A percentile compares a stretch with the other conserved stretches of the same genome.
phyloP scores from a whole-genome alignment of 2,888 invertebrate species.

The Drosophila yooni region DNA sequence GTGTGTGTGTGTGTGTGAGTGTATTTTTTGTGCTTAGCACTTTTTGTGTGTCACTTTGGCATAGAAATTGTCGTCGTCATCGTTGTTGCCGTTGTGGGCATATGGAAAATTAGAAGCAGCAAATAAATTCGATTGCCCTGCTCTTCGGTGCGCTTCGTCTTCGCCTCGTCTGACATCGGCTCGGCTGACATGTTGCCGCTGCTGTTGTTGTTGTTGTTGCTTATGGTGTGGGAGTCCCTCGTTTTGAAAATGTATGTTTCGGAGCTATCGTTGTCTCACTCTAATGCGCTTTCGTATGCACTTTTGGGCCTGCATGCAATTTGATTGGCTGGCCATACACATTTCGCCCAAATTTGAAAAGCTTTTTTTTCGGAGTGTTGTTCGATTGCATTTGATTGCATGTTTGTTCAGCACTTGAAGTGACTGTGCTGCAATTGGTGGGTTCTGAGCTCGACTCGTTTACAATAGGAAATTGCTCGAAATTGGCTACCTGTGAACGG shows the following conservation, averaged over 20 bases:
- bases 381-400: conserved; percentile 81
- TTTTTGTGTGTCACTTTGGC: conserved; percentile 79
- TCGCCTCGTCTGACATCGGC: conserved; percentile 31
- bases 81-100: conserved; percentile 48
- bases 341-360: conserved; percentile 76
- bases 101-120: conserved; percentile 72
- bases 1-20: conserved; percentile 30
- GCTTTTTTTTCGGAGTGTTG: conserved; percentile 27
- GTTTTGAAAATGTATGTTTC: conserved; percentile 55
- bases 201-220: conserved; percentile 39
- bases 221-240: conserved; percentile 70
- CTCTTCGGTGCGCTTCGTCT: conserved; percentile 64
- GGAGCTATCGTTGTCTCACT: conserved; percentile 76
- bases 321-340: conserved; percentile 74
- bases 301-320: conserved; percentile 76
- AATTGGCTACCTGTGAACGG: conserved; percentile 45
- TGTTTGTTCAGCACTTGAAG: conserved; percentile 63
- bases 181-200: conserved; percentile 48
- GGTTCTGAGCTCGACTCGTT: conserved; percentile 44
- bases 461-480: conserved; percentile 63
- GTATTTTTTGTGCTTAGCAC: conserved; percentile 40
- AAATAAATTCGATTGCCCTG: conserved; percentile 80
- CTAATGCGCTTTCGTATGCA: conserved; percentile 80
- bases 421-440: conserved; percentile 68
- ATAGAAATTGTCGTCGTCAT: conserved; percentile 77